These are phyloP conservation scores for Rhinolophus ferrumequinum DNA, from an alignment of 2,113 vertebrate species.

Conservation along the genomic window DNA sequence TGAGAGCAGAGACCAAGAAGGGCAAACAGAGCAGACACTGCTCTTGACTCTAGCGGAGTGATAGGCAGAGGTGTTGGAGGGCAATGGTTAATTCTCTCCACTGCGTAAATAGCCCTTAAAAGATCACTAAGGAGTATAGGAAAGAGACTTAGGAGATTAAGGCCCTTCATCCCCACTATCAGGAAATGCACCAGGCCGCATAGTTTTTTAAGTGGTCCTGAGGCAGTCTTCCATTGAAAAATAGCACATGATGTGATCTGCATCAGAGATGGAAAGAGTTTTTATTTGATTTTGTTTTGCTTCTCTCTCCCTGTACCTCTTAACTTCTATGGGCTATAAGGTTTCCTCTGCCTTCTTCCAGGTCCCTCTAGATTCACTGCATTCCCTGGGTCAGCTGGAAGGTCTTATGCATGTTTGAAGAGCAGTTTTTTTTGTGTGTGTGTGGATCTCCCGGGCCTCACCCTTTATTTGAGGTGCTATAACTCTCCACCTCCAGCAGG, in stretches of 20 bases:
- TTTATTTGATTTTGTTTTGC: not conserved
- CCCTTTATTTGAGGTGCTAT: not conserved
- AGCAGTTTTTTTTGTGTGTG: not conserved
- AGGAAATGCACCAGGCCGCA: not conserved
- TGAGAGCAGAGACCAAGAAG: not conserved
- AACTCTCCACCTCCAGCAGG: not conserved
- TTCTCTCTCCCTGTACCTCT: not conserved
- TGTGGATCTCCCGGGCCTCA: not conserved
- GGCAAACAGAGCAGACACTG: not conserved
- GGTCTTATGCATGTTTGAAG: not conserved
- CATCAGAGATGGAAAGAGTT: not conserved
- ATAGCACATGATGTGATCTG: not conserved
- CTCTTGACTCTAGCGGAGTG: not conserved
- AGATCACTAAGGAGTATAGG: not conserved
- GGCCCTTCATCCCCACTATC: not conserved
- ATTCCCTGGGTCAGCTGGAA: not conserved
- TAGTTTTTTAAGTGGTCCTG: not conserved
- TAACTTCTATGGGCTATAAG: not conserved
- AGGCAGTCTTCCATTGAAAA: slow-evolving; percentile 6
- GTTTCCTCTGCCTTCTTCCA: not conserved
- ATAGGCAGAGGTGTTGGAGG: not conserved
- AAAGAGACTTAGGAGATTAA: not conserved
- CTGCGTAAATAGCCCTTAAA: not conserved
- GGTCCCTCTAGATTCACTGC: not conserved
- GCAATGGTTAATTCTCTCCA: not conserved